Base-by-base conservation (phyloP, 2,113 vertebrate genomes). In the Chitala chitala region DNA sequence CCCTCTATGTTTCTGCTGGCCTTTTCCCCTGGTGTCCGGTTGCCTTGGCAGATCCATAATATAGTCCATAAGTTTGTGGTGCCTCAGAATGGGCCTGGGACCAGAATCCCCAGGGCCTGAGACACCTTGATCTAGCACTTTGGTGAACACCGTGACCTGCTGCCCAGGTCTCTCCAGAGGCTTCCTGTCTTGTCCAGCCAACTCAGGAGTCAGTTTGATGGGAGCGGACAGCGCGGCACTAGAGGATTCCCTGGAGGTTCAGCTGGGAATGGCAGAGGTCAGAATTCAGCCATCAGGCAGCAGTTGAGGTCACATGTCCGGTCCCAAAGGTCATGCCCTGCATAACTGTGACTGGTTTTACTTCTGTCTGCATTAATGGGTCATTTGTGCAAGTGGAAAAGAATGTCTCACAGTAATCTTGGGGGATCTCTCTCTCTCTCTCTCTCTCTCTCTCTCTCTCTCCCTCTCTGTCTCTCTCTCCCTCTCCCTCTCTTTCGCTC, bases 21-120 rank as follows among this genome's bases (percentile, higher is more conserved):
- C 26, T 29, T 29, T 6, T 69, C 38, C 15, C 59, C 75, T 64
- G 79, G 82, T 81, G 86, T 80, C 69, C 76, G 78, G 79, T 72
- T 83, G 86, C 79, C 81, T 82, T 82, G 82, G 68, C 46, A 77
- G 81, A 63, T 66, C 59, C 29, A 46, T 71, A 64, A 77, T 77
- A 72, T 74, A 81, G 80, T 3, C n/a, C 22, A 4, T 15, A 13
- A 24, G 64, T 46, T 42, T 29, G 83, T 86, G 78, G 79, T 72
- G 80, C 20, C 72, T 58, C 80, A 68, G 2, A 71, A 12, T n/a
- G 53, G 53, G 53, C 53, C 53, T 17, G 20, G 2, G n/a, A 22
- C 54, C 54, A 24, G 20, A 22, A 56, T 22, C 54, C 54, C 8
- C 54, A 2, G 12, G 20, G 48, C 20, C 48, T 20, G 20, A 51